A percentile compares a stretch with the other conserved stretches of the same genome.
These are phyloP conservation scores for Ligdia adustata DNA, from an alignment of 2,888 invertebrate genomes.

Conservation along the genomic window DNA sequence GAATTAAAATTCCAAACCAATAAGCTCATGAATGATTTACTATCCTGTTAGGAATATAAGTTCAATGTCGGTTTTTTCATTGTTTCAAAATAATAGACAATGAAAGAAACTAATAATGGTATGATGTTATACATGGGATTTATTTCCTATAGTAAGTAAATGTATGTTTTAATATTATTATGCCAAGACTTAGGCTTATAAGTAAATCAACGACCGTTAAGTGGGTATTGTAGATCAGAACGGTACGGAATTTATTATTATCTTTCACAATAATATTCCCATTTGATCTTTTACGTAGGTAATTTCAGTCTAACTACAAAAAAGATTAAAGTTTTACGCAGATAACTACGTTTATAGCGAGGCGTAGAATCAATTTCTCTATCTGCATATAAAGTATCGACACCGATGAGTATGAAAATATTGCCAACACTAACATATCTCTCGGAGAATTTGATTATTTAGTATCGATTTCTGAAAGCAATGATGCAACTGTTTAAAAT, in stretches of 20 bases:
- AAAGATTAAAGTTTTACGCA: conserved; percentile 20
- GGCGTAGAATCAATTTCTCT: conserved; percentile 15
- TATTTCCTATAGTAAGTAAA: too few species aligned
- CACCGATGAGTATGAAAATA: neutral
- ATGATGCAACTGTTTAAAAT: neutral
- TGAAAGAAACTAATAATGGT: too few species aligned
- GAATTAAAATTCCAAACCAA: conserved; percentile 7
- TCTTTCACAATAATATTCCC: conserved; percentile 2
- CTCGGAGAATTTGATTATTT: neutral
- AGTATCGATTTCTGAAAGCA: neutral
- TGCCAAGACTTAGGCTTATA: too few species aligned
- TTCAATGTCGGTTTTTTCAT: conserved; percentile 9
- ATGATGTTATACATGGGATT: too few species aligned
- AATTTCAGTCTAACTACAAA: conserved; percentile 11
- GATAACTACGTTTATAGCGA: conserved; percentile 7
- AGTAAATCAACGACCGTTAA: too few species aligned
- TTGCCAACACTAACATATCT: neutral
- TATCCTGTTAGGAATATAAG: conserved; percentile 14
- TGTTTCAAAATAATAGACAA: too few species aligned
- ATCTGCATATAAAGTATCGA: conserved; percentile 5
- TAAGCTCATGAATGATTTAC: conserved; percentile 35
- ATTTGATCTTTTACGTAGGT: neutral
- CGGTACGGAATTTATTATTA: too few species aligned
- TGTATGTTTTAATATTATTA: too few species aligned
- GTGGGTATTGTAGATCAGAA: too few species aligned